Conservation (phyloP, 2,888 invertebrate genomes). For the Volucella zonaria region DNA sequence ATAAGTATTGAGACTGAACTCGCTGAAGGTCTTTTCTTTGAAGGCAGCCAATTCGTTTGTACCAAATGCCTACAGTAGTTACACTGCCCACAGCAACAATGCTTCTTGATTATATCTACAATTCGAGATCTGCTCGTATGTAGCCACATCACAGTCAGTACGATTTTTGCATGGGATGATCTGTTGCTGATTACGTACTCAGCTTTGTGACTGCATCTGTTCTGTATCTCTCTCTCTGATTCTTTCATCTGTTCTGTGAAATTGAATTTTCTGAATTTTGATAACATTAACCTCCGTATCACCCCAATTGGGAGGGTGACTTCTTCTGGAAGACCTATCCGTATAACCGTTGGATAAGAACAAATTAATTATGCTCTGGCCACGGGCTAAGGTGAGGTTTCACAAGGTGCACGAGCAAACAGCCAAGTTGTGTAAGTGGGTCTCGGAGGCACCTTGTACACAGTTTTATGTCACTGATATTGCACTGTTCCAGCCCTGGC, state of each 20-base stretch:
- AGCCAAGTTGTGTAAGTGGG: slow-evolving; percentile 33
- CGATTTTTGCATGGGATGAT: neutral
- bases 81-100: slow-evolving; percentile 11
- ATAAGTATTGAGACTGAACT: slow-evolving; percentile 37
- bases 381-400: neutral
- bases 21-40: slow-evolving; percentile 48
- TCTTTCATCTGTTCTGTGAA: slow-evolving; percentile 14
- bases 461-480: slow-evolving; percentile 14
- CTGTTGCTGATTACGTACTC: neutral
- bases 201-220: neutral
- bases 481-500: slow-evolving; percentile 16
- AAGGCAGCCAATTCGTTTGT: slow-evolving; percentile 19
- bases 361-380: neutral
- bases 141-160: neutral
- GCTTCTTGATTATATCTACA: slow-evolving; percentile 28
- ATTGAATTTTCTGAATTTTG: slow-evolving; percentile 18
- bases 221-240: slow-evolving; percentile 1
- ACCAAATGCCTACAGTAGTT: too few relatives aligned
- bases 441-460: slow-evolving; percentile 19
- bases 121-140: neutral
- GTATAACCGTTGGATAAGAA: neutral
- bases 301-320: neutral
- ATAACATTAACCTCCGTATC: slow-evolving; percentile 18
- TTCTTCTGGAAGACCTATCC: neutral
- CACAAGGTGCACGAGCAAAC: neutral